A percentile compares a stretch with the other conserved stretches of the same genome.
Conservation (phyloP, 2,888 invertebrate species). For the Sylvicola fuscatus region DNA sequence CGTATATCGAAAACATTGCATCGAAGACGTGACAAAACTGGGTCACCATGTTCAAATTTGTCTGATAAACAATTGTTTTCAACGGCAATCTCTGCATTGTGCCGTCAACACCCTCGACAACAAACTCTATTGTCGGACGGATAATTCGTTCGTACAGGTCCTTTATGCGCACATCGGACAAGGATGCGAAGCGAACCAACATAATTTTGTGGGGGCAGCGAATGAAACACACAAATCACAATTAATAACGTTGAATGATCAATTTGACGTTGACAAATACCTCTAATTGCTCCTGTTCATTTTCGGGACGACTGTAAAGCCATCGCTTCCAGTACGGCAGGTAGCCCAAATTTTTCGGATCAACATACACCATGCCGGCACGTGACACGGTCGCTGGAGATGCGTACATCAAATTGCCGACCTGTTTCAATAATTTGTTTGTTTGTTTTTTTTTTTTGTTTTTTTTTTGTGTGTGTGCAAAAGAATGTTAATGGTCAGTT, state of each 20-base stretch:
- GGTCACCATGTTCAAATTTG: slow-evolving; percentile 67
- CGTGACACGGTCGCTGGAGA: slow-evolving; percentile 86
- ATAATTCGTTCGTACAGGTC: slow-evolving; percentile 59
- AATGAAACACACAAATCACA: neutral
- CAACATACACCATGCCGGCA: slow-evolving; percentile 87
- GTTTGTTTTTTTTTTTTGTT: too few species aligned
- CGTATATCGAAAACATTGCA: slow-evolving; percentile 37
- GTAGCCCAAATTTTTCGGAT: slow-evolving; percentile 76
- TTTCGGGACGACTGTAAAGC: slow-evolving; percentile 34
- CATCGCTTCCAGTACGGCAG: slow-evolving; percentile 75
- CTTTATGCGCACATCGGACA: too few species aligned
- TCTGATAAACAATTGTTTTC: slow-evolving; percentile 65
- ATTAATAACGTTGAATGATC: neutral
- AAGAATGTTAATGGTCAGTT: too few species aligned
- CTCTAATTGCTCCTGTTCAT: slow-evolving; percentile 28
- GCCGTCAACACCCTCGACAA: slow-evolving; percentile 51
- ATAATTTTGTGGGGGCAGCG: slow-evolving; percentile 19
- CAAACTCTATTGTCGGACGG: slow-evolving; percentile 46
- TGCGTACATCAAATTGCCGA: slow-evolving; percentile 72
- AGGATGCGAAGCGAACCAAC: slow-evolving; percentile 16
- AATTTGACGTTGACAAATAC: neutral
- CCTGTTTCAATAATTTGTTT: slow-evolving; percentile 23
- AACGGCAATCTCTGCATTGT: slow-evolving; percentile 50
- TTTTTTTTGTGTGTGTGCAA: too few species aligned
- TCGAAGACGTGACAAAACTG: slow-evolving; percentile 70